Percentiles rank a stretch among this genome's conserved stretches.
Evolutionary conservation across 2,113 vertebrate species (phyloP).

Genomic region (Solea senegalensis): DNA sequence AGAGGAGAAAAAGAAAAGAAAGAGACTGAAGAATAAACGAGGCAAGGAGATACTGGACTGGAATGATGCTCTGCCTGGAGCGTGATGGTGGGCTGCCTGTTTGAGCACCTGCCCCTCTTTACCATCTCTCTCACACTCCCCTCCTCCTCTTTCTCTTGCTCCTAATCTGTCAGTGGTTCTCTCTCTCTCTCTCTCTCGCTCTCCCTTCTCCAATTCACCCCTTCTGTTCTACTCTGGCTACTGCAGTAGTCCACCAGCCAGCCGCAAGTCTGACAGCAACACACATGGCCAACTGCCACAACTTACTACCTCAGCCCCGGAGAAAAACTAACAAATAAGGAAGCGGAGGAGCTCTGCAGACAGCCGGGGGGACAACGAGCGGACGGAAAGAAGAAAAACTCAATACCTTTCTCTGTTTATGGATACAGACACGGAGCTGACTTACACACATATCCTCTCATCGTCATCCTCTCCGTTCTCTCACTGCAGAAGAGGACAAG

Average conservation of each 20-base stretch:
- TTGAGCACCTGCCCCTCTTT: conserved; percentile 63
- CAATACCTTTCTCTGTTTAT: conserved; percentile 60
- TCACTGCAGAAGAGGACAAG: conserved; percentile 73
- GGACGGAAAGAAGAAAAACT: conserved; percentile 63
- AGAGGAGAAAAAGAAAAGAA: conserved; percentile 51
- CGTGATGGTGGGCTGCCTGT: conserved; percentile 82
- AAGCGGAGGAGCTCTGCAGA: conserved; percentile 71
- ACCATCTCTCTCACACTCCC: conserved; percentile 59
- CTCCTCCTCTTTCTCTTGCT: conserved; percentile 66
- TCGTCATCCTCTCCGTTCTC: conserved; percentile 56
- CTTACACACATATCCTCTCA: conserved; percentile 59
- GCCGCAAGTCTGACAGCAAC: conserved; percentile 80
- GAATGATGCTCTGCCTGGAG: too few relatives aligned
- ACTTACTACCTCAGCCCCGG: conserved; percentile 83
- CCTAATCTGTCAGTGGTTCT: conserved; percentile 66
- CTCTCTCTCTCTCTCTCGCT: conserved; percentile 43
- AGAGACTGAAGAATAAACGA: conserved; percentile 78
- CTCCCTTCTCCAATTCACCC: conserved; percentile 40
- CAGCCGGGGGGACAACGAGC: conserved; percentile 50
- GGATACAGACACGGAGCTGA: conserved; percentile 68
- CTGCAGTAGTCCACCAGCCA: conserved; percentile 83
- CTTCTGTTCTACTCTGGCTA: conserved; percentile 70
- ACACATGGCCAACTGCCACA: conserved; percentile 81
- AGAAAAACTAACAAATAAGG: conserved; percentile 68
- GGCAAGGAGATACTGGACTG: conserved; percentile 76